Evolutionary conservation across 2,113 vertebrate species (phyloP).

Genomic region (Cisticola juncidis): DNA sequence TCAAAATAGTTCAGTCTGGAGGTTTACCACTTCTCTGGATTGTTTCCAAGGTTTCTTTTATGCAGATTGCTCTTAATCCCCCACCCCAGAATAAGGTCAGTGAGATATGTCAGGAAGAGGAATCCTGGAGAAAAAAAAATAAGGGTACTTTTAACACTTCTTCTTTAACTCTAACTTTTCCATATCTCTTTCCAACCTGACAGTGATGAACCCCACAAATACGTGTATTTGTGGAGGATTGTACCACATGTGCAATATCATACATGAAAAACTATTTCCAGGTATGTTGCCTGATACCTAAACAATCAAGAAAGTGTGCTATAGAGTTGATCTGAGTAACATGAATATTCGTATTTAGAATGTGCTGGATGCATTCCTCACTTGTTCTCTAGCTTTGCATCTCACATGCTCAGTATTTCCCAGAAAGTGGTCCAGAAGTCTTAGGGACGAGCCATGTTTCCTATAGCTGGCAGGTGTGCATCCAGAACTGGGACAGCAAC

Average conservation of each 20-base stretch:
- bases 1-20: neutral
- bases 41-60: neutral
- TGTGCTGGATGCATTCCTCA: neutral
- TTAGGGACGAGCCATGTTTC: neutral
- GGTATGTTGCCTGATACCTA: neutral
- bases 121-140: neutral
- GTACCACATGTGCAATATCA: neutral
- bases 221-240: neutral
- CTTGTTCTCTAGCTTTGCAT: neutral
- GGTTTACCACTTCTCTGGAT: neutral
- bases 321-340: neutral
- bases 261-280: neutral
- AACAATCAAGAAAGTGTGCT: neutral
- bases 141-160: neutral
- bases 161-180: neutral
- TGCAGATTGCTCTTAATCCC: neutral
- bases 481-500: neutral
- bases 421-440: neutral
- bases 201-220: neutral
- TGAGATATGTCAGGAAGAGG: neutral
- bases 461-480: neutral
- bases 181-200: neutral
- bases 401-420: neutral
- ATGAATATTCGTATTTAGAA: neutral
- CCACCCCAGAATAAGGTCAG: neutral